A percentile compares a stretch with the other conserved stretches of the same genome.
Conservation (phyloP, 2,888 invertebrate genomes). For the Epirrhoe alternata region DNA sequence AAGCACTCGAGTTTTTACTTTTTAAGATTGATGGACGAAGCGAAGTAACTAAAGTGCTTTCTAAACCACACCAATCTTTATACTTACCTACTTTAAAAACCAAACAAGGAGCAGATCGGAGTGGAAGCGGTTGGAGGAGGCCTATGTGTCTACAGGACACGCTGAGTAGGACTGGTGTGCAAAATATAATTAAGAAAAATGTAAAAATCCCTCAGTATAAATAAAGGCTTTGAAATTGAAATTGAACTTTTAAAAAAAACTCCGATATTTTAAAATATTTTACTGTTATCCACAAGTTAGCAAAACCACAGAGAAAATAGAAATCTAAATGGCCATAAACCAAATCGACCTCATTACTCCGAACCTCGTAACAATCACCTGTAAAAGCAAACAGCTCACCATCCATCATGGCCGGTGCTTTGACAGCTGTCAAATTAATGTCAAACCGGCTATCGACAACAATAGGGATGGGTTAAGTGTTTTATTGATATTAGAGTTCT, state of each 20-base stretch:
- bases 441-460: constrained; percentile 48
- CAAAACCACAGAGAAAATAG: background rate
- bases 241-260: too few relatives aligned
- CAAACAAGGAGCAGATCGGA: too few relatives aligned
- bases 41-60: background rate
- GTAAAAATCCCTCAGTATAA: too few relatives aligned
- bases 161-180: too few relatives aligned
- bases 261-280: background rate
- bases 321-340: background rate
- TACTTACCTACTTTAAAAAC: too few relatives aligned
- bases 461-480: constrained; percentile 38
- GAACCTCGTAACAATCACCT: constrained; percentile 6
- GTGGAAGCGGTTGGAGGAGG: too few relatives aligned
- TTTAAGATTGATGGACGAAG: background rate
- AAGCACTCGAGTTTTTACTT: background rate
- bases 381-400: constrained; percentile 24
- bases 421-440: constrained; percentile 81
- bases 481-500: constrained; percentile 13
- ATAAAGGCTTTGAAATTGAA: too few relatives aligned
- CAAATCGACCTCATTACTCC: background rate
- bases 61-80: too few relatives aligned
- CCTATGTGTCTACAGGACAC: too few relatives aligned
- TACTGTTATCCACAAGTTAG: too few relatives aligned
- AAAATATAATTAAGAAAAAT: too few relatives aligned
- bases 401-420: constrained; percentile 53